Evolutionary conservation across 1,140 invertebrate genomes (phyloP), one percentile per base, ranked within the genome.

Genomic region (Zelostemma sp.): DNA sequence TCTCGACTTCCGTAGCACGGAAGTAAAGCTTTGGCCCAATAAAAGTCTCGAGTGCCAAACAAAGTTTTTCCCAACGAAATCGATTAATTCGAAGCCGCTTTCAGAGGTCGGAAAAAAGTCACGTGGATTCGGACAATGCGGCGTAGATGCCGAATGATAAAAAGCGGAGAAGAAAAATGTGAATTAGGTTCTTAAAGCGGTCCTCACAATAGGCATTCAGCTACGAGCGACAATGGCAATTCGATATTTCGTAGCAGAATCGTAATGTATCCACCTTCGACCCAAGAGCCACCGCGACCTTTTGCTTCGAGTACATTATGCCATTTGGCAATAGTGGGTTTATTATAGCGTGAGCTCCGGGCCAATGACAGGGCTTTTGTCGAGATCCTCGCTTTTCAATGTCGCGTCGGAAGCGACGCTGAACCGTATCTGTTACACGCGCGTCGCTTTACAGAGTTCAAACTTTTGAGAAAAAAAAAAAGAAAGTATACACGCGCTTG

Each of bases 181-280:
- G 68, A 78, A 75, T 76, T 76, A 73, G 74, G 61, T 72, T 71
- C 68, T 74, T 74, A 68, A 61, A 74, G 57, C 43, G 21, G 16
- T 57, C 56, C 53, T 50, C 63, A 76, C 69, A 74, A 73, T 73
- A 50, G 66, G 54, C 21, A 66, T 72, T 66, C 64, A 68, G 57
- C 35, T 25, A 71, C 45, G 54, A 68, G 68, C 73, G 69, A 76
- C 75, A 77, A 78, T 75, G 48, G 80, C 75, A 80, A 81, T 75
- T 72, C 74, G 77, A 79, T 80, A 80, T 76, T 77, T 72, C 59
- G 75, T 76, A 74, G 67, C 72, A 38, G 65, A 71, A 68, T 62
- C 71, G 68, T 66, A 74, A 74, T 74, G 68, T 74, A 72, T 74
- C 72, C 68, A 74, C 72, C 72, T 72, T 72, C 68, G 70, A 76